Conservation (phyloP, 1,140 invertebrate genomes). For the Drosophila lini region DNA sequence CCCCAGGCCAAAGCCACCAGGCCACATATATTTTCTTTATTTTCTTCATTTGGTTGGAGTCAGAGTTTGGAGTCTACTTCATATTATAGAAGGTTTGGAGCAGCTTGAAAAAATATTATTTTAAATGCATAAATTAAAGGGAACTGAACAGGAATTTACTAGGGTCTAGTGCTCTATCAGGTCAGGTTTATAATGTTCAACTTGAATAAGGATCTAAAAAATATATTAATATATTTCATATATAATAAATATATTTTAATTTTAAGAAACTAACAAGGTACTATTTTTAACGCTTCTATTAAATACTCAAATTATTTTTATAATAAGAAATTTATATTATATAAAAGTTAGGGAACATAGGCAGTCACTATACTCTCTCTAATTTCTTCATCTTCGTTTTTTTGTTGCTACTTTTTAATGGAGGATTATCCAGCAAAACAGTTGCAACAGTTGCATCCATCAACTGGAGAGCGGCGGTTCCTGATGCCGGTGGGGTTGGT, state of each 20-base stretch:
- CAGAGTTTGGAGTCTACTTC: neutral
- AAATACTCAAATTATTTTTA: neutral
- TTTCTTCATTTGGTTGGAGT: constrained; percentile 5
- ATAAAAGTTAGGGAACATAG: neutral
- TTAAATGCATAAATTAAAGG: neutral
- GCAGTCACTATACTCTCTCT: neutral
- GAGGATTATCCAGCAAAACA: constrained; percentile 70
- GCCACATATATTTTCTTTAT: constrained; percentile 51
- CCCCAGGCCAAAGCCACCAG: constrained; percentile 57
- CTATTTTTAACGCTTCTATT: too few relatives aligned
- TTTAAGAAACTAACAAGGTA: too few relatives aligned
- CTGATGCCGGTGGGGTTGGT: constrained; percentile 14
- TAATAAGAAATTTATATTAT: neutral
- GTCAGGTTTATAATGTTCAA: too few relatives aligned
- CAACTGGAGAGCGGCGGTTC: constrained; percentile 60
- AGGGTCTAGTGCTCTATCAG: too few relatives aligned
- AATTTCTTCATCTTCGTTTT: constrained; percentile 5
- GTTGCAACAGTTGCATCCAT: constrained; percentile 72
- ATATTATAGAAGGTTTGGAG: constrained; percentile 4
- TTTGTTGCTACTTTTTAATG: constrained; percentile 61
- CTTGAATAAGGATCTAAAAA: too few relatives aligned
- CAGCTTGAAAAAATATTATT: neutral
- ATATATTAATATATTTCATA: too few relatives aligned
- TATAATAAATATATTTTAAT: neutral
- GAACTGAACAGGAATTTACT: neutral